Base-by-base conservation (phyloP, 2,888 invertebrate species). In the Dione vanillae region DNA sequence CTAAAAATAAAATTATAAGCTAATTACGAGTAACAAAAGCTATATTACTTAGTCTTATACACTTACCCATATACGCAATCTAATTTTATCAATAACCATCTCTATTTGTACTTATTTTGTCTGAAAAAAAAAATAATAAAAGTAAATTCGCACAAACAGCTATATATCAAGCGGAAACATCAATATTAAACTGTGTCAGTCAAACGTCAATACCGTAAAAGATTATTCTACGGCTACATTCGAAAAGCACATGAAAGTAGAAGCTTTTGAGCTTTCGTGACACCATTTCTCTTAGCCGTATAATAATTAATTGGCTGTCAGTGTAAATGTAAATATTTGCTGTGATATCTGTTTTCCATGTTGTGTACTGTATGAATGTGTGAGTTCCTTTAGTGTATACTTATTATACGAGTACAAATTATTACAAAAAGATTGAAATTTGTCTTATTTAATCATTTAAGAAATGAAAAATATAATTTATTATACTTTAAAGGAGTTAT, bases 251-350 rank as follows among this genome's bases (percentile, higher is more conserved):
- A n/a, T 9, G 9, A 19, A 47, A 47, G 5, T 5, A n/a, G 51
- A 14, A 14, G 35, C 19, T n/a, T 14, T 19, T 19, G 11, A 66
- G 47, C 41, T 47, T 43, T 49, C 45, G 47, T 16, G 54, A 40
- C 40, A 27, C 51, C 37, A 43, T 77, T 80, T 64, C 76, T 77
- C 81, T 82, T 81, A 67, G 76, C 72, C 80, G 86, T 69, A 45
- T 86, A 75, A 73, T 75, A 80, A 78, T 68, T 73, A 78, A 81
- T 81, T 79, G 76, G 78, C 78, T 74, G 79, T 45, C 74, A 81
- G 54, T 20, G 67, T n/a, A 52, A 19, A 35, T 76, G 82, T 80
- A 83, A 85, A 84, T 85, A 86, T 86, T 87, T 83, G 83, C 77
- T 79, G 78, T 79, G 83, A 82, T 82, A 76, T 59, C n/a, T 56